A percentile compares a stretch with the other conserved stretches of the same genome.
Evolutionary conservation across 2,797 vertebrate genomes (phyloP).

Genomic region (Leptodactylus fallax): DNA sequence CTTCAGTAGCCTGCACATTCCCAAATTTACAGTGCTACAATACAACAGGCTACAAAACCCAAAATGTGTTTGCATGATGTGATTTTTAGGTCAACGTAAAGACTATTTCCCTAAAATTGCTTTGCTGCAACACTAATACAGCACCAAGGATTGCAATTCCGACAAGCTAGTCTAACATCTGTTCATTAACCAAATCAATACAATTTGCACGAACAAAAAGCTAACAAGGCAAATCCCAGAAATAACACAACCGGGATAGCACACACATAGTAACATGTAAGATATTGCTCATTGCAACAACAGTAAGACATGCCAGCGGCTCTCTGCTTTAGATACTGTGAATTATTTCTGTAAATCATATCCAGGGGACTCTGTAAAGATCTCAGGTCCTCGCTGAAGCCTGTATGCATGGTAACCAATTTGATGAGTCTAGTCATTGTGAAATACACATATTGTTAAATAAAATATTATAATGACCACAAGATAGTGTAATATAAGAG

Average conservation of each 20-base stretch:
- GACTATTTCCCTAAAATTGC: background rate
- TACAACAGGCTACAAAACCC: background rate
- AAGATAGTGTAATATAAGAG: background rate
- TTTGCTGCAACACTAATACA: conserved; percentile 2
- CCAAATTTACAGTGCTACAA: too few relatives aligned
- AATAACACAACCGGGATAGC: conserved; percentile 16
- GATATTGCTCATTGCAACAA: background rate
- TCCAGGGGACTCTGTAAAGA: background rate
- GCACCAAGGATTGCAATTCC: conserved; percentile 14
- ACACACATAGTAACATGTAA: background rate
- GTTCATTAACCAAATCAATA: conserved; percentile 36
- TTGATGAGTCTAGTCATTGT: background rate
- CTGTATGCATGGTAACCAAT: background rate
- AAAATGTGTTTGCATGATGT: conserved; percentile 13
- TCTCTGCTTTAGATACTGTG: background rate
- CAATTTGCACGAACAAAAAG: conserved; percentile 12
- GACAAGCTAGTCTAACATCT: conserved; percentile 15
- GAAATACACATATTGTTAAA: background rate
- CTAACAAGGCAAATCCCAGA: conserved; percentile 24
- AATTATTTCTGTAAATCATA: background rate
- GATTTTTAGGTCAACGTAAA: background rate
- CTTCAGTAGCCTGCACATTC: too few relatives aligned
- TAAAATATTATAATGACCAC: background rate
- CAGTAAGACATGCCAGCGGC: background rate
- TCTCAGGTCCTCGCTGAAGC: background rate